These are phyloP conservation scores for Drosophila kikkawai DNA, from an alignment of 1,140 invertebrate genomes.

Conservation along the genomic window DNA sequence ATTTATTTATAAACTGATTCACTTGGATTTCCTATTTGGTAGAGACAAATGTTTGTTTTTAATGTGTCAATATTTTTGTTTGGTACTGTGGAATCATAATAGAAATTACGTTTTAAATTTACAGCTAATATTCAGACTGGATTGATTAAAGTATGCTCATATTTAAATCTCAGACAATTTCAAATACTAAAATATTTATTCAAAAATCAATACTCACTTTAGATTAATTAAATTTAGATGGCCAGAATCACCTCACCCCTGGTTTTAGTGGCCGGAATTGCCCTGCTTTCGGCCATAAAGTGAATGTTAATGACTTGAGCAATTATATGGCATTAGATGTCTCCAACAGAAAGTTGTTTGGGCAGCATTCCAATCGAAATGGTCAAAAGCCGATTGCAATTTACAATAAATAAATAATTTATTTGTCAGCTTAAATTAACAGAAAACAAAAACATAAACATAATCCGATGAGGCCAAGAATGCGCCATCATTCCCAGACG, in stretches of 20 bases:
- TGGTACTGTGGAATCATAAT: background rate
- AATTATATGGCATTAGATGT: constrained; percentile 54
- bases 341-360: constrained; percentile 36
- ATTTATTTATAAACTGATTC: constrained; percentile 14
- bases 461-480: constrained; percentile 20
- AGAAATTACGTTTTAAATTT: background rate
- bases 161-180: no score
- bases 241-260: background rate
- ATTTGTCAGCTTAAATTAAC: constrained; percentile 64
- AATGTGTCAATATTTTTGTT: background rate
- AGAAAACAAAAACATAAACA: constrained; percentile 62
- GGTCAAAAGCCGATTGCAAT: constrained; percentile 40
- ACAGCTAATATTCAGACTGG: background rate
- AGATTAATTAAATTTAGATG: background rate
- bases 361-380: constrained; percentile 49
- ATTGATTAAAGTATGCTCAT: no score
- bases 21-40: constrained; percentile 6
- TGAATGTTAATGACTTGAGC: constrained; percentile 58
- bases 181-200: background rate
- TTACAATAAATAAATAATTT: constrained; percentile 83
- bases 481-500: constrained; percentile 1
- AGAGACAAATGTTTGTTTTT: constrained; percentile 24
- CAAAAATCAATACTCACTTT: background rate
- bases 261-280: constrained; percentile 12
- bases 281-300: constrained; percentile 52